These are phyloP conservation scores for Archips xylosteana DNA, from an alignment of 2,888 invertebrate species.

Conservation along the genomic window DNA sequence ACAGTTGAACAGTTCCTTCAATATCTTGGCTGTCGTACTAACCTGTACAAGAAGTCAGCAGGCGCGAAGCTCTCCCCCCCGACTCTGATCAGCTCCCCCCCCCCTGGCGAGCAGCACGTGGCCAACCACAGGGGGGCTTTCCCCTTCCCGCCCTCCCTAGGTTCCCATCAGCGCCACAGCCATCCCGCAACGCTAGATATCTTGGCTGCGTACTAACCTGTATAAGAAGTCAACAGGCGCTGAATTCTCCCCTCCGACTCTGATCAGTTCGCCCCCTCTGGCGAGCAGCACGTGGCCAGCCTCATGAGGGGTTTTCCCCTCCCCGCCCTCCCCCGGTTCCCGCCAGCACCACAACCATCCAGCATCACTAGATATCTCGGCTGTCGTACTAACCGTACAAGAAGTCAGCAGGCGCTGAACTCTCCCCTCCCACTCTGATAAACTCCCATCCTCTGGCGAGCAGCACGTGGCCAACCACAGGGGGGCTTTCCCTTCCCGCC, in stretches of 20 bases:
- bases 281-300: neutral
- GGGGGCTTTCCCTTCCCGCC: neutral
- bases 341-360: too few species aligned
- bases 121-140: constrained; percentile 56
- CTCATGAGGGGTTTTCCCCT: neutral
- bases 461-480: neutral
- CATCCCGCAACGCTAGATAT: too few species aligned
- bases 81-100: constrained; percentile 65
- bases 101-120: constrained; percentile 62
- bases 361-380: too few species aligned
- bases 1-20: too few species aligned
- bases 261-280: constrained; percentile 57
- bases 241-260: constrained; percentile 77
- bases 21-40: constrained; percentile 19
- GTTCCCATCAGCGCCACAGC: too few species aligned
- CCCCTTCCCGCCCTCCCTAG: constrained; percentile 51
- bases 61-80: constrained; percentile 74
- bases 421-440: constrained; percentile 75
- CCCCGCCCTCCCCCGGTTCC: neutral
- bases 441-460: constrained; percentile 56
- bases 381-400: constrained; percentile 69
- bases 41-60: constrained; percentile 71
- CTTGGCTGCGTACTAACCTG: too few species aligned
- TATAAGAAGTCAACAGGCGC: constrained; percentile 57
- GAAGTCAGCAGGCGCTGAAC: constrained; percentile 64